Evolutionary conservation across 2,113 vertebrate genomes (phyloP).

Genomic region (Clinocottus analis): DNA sequence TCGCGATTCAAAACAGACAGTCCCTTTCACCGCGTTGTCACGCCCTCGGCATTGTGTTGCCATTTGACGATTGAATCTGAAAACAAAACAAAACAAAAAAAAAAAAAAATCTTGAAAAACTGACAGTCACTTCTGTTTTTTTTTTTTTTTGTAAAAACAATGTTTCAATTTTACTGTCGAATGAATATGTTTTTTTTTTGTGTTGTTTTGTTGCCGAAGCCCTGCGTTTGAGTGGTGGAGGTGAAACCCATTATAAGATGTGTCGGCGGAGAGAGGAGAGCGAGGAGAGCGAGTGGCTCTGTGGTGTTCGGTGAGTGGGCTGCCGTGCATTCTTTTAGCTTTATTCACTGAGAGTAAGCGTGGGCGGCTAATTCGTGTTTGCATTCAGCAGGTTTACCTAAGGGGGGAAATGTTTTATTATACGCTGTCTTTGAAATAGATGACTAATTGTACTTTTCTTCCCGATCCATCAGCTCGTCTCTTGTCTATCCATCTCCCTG

Average conservation of each 20-base stretch:
- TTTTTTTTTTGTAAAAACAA: conserved; percentile 69
- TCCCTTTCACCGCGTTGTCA: conserved; percentile 68
- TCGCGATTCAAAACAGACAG: conserved; percentile 49
- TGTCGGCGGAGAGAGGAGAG: conserved; percentile 68
- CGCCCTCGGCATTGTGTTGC: conserved; percentile 67
- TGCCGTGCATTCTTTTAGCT: conserved; percentile 83
- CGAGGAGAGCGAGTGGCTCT: conserved; percentile 69
- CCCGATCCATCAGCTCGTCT: conserved; percentile 24
- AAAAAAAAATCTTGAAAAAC: conserved; percentile 51
- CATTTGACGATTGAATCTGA: conserved; percentile 56
- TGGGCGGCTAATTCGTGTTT: conserved; percentile 86
- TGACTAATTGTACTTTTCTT: conserved; percentile 81
- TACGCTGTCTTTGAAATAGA: conserved; percentile 84
- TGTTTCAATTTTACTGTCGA: conserved; percentile 73
- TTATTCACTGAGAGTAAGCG: conserved; percentile 81
- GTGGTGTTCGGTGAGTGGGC: conserved; percentile 79
- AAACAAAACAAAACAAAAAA: too few relatives aligned
- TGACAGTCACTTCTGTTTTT: conserved; percentile 66
- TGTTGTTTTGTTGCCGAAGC: conserved; percentile 15
- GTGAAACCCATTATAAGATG: conserved; percentile 79
- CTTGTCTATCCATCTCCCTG: conserved; percentile 44
- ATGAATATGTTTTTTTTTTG: conserved; percentile 46
- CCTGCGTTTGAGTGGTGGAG: conserved; percentile 65
- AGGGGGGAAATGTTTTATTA: conserved; percentile 85
- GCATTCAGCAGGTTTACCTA: conserved; percentile 86